phyloP scores from a whole-genome alignment of 1,140 invertebrate species.

The Eciton burchellii region DNA sequence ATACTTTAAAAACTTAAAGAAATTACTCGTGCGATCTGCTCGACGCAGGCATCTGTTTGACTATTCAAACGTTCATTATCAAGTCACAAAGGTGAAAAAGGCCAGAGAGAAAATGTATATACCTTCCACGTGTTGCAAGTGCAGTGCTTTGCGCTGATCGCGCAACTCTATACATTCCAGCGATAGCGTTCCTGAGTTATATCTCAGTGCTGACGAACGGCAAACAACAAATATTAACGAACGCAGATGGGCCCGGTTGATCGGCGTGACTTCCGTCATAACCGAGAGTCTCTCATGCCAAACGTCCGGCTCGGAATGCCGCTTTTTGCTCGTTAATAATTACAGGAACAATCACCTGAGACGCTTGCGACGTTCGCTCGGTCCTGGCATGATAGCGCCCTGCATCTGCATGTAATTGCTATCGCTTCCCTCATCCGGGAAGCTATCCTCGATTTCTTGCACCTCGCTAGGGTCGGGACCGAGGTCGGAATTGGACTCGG shows the following conservation, averaged over 20 bases:
- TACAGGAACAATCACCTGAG: slow-evolving; percentile 82
- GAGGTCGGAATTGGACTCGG: slow-evolving; percentile 77
- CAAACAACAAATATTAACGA: background rate
- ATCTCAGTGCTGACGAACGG: no score
- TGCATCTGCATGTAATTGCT: slow-evolving; percentile 53
- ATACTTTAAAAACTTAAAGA: background rate
- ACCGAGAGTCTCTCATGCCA: background rate
- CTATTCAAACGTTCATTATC: slow-evolving; percentile 25
- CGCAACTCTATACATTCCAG: background rate
- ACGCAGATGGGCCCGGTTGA: background rate
- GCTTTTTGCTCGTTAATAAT: slow-evolving; percentile 15
- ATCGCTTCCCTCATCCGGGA: slow-evolving; percentile 78
- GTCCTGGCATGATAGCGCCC: slow-evolving; percentile 80
- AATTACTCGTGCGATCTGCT: background rate
- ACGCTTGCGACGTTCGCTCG: slow-evolving; percentile 85
- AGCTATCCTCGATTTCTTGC: slow-evolving; percentile 84
- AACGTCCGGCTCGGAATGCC: background rate
- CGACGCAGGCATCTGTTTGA: background rate
- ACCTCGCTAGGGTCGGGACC: slow-evolving; percentile 80
- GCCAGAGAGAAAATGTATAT: background rate
- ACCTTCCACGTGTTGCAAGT: background rate
- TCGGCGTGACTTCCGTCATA: background rate
- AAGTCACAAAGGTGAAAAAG: slow-evolving; percentile 40
- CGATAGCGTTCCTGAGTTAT: background rate
- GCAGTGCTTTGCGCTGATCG: background rate